Percentiles rank a stretch among this genome's conserved stretches.
Evolutionary conservation across 2,113 vertebrate genomes (phyloP).

Genomic region (Edolisoma coerulescens): DNA sequence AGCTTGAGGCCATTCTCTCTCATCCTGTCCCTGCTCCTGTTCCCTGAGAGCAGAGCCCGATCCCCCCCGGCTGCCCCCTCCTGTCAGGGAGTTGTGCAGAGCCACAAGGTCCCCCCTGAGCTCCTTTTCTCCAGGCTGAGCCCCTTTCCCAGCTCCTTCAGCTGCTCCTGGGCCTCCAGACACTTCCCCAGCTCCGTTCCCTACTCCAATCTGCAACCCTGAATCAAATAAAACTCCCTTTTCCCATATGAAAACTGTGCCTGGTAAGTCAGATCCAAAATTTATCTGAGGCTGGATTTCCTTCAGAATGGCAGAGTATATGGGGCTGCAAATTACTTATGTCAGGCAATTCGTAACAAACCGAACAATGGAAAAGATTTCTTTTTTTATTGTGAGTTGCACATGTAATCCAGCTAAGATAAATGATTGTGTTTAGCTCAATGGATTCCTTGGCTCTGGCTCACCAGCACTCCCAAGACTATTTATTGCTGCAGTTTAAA

Average conservation of each 20-base stretch:
- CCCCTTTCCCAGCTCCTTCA: background rate
- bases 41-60: background rate
- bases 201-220: background rate
- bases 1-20: background rate
- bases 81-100: background rate
- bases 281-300: background rate
- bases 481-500: constrained; percentile 40
- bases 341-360: background rate
- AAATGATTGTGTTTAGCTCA: constrained; percentile 35
- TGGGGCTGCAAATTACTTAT: background rate
- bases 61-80: background rate
- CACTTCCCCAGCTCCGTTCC: background rate
- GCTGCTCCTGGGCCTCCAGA: rapidly evolving
- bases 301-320: background rate
- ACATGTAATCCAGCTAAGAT: constrained; percentile 5
- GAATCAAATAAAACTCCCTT: background rate
- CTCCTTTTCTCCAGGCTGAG: background rate
- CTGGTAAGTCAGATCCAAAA: background rate
- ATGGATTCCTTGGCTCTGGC: background rate
- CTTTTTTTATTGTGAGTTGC: background rate
- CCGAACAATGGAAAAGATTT: background rate
- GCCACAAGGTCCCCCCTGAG: background rate
- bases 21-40: background rate
- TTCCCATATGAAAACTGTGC: background rate
- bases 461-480: background rate